Conservation (phyloP, 2,797 vertebrate genomes). For the Loriculus beryllinus region DNA sequence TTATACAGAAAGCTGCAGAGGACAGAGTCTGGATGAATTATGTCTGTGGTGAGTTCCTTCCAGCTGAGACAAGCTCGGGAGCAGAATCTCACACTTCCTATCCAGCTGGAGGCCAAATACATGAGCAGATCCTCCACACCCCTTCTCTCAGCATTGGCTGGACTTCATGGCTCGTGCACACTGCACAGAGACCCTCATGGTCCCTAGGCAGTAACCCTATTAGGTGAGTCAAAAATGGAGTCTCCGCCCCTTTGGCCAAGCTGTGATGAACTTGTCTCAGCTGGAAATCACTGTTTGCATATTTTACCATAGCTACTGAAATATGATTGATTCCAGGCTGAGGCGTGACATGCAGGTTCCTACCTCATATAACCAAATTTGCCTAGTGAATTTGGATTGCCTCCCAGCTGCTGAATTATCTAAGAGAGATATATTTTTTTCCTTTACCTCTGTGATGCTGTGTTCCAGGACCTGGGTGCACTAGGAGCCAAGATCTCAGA, state of each 20-base stretch:
- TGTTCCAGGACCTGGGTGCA: background rate
- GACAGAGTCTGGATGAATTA: background rate
- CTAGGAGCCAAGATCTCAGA: background rate
- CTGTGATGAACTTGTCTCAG: conserved; percentile 39
- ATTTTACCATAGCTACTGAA: conserved; percentile 33
- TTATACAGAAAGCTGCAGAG: background rate
- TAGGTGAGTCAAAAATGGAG: background rate
- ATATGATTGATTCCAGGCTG: conserved; percentile 31
- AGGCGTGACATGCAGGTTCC: conserved; percentile 22
- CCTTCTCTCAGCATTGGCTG: background rate
- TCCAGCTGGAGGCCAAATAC: background rate
- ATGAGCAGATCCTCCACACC: background rate
- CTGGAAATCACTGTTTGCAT: conserved; percentile 48
- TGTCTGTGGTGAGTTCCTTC: background rate
- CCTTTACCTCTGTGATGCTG: background rate
- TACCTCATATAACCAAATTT: background rate
- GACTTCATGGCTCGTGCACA: background rate
- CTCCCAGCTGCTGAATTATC: background rate
- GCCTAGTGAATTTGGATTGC: background rate
- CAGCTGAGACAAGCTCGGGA: background rate
- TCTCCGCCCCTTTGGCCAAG: conserved; percentile 19
- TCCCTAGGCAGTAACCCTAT: background rate
- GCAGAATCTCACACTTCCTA: background rate
- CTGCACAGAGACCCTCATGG: background rate
- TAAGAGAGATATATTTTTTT: accelerated